Conservation (phyloP, 1,140 invertebrate species). For the Euglossa dilemma region DNA sequence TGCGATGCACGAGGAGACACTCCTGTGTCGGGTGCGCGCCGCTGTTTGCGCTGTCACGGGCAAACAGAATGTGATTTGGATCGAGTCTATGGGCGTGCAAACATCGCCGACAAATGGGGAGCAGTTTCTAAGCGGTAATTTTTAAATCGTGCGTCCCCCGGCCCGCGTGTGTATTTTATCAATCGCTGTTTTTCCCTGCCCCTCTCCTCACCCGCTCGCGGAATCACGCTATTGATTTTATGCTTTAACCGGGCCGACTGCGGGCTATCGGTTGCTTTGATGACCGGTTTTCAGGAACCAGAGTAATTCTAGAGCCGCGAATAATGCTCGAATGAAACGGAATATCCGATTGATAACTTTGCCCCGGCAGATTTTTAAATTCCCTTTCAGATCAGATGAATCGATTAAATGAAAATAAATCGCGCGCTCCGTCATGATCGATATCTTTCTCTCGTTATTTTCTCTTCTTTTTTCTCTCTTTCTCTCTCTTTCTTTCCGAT, state of each 20-base stretch:
- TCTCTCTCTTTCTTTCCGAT: no score
- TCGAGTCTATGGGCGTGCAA: constrained; percentile 16
- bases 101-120: constrained; percentile 2
- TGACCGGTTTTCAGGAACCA: background rate
- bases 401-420: no score
- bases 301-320: background rate
- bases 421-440: no score
- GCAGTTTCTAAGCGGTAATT: constrained; percentile 29
- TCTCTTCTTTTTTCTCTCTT: no score
- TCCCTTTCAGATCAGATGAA: no score
- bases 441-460: no score
- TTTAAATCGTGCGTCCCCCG: background rate
- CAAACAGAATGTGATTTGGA: constrained; percentile 34
- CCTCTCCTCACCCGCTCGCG: no score
- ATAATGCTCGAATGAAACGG: background rate
- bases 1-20: background rate
- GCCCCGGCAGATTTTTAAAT: no score
- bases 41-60: constrained; percentile 28
- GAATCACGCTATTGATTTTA: background rate
- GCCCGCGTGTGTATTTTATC: background rate
- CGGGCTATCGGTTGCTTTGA: background rate
- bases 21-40: background rate
- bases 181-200: background rate
- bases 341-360: background rate
- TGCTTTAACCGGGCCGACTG: background rate